Base-by-base conservation (phyloP, 2,797 vertebrate species). In the Propithecus deckenii region DNA sequence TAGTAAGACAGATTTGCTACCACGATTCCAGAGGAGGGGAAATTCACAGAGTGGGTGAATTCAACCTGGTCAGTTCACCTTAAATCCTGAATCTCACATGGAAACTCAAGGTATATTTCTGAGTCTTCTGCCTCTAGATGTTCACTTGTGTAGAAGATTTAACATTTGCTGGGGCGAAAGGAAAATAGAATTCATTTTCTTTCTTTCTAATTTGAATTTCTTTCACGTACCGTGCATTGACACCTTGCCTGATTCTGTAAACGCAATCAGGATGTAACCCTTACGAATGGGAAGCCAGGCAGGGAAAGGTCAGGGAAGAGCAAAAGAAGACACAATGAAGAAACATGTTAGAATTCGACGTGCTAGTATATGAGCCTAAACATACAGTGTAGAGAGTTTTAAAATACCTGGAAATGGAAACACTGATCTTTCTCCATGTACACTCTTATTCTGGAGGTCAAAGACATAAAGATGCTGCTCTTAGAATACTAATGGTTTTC, bases 401-500 rank as follows among this genome's bases (percentile, higher is more conserved):
- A 10, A 90, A 25, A 3, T 25, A 85, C 32, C 43, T 20, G 32
- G 11, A 88, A 75, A 55, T 17, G 22, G n/a, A 91, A 65, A 92
- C 93, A 46, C 43, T 69, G 30, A 46, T 86, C 43, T 32, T 59
- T 72, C 23, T 15, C 74, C 11, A 25, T 1, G 17, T 71, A 57
- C 28, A 4, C 28, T 86, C 79, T 86, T 93, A 86, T 89, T 65
- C 59, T 20, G 74, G 28, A 23, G 76, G 79, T 89, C 92, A 93
- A 90, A 91, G 65, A 81, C 9, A 76, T 35, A n/a, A 91, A 83
- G 85, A 95, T 63, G 57, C 74, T 78, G 41, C 65, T 89, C 52
- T 61, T 72, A 23, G 91, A 95, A 95, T 95, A 1, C 79, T 25
- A 2, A 78, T 11, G 71, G 17, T 94, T 97, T 95, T 89, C 95